Evolutionary conservation across 2,113 vertebrate species (phyloP).

Genomic region (Bufo bufo): DNA sequence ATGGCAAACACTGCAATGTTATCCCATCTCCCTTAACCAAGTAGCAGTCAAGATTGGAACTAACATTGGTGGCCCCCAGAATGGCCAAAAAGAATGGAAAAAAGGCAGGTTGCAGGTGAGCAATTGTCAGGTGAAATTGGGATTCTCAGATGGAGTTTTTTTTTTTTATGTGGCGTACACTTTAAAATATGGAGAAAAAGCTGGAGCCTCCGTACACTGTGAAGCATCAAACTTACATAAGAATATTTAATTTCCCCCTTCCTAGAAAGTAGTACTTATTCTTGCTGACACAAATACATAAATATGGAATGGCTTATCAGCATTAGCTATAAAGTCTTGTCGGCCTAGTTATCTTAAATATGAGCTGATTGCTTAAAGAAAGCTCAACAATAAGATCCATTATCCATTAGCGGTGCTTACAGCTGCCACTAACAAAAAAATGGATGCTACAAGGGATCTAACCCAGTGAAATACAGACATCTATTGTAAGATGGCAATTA

Average conservation of each 20-base stretch:
- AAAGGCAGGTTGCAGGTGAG: too few relatives aligned
- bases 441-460: not conserved
- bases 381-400: slow-evolving; percentile 28
- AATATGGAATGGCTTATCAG: slow-evolving; percentile 37
- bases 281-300: slow-evolving; percentile 48
- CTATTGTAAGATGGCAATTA: not conserved
- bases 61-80: too few relatives aligned
- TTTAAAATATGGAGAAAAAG: too few relatives aligned
- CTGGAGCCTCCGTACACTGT: not conserved
- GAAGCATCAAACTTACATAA: not conserved
- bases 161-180: too few relatives aligned
- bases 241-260: not conserved
- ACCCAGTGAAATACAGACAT: not conserved
- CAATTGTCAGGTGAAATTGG: too few relatives aligned
- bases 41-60: too few relatives aligned
- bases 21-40: too few relatives aligned
- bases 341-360: slow-evolving; percentile 22
- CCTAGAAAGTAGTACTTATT: slow-evolving; percentile 11
- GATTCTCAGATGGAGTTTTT: too few relatives aligned
- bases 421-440: slow-evolving; percentile 48
- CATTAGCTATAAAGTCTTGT: slow-evolving; percentile 27
- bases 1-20: too few relatives aligned
- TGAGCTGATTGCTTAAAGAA: slow-evolving; percentile 43
- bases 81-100: too few relatives aligned
- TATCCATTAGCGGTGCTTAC: slow-evolving; percentile 3